Conservation (phyloP, 2,888 invertebrate species). For the Aporophyla lueneburgensis region DNA sequence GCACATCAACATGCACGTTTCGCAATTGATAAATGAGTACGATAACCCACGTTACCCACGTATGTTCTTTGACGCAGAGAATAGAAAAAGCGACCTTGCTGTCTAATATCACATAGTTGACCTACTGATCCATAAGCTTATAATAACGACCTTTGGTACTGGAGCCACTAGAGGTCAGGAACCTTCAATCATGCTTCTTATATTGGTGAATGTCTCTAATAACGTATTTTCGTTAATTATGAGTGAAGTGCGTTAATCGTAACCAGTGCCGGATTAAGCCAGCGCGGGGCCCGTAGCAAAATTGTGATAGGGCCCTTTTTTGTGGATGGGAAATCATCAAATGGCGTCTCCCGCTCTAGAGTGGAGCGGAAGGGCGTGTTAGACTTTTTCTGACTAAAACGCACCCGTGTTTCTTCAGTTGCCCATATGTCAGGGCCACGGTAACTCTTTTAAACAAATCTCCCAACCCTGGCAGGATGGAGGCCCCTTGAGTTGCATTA, state of each 20-base stretch:
- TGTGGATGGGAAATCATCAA: too few relatives aligned
- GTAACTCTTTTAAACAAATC: too few relatives aligned
- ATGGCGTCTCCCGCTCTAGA: too few relatives aligned
- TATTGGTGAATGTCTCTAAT: conserved; percentile 44
- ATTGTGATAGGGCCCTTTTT: too few relatives aligned
- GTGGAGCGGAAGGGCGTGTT: too few relatives aligned
- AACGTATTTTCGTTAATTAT: conserved; percentile 30
- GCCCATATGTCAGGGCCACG: too few relatives aligned
- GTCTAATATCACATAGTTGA: conserved; percentile 48
- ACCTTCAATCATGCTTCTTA: conserved; percentile 51
- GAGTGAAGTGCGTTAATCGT: conserved; percentile 41
- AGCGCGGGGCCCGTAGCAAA: too few relatives aligned
- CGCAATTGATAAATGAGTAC: conserved; percentile 54
- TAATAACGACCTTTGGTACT: conserved; percentile 38
- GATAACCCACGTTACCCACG: conserved; percentile 34
- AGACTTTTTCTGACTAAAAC: too few relatives aligned
- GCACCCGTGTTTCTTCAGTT: too few relatives aligned
- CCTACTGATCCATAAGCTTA: conserved; percentile 46
- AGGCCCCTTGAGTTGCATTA: too few relatives aligned
- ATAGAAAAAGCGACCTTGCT: conserved; percentile 56
- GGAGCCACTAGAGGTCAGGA: conserved; percentile 32
- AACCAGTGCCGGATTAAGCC: too few relatives aligned
- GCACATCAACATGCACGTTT: conserved; percentile 38
- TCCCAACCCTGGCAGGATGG: too few relatives aligned
- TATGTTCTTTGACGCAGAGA: conserved; percentile 46